Evolutionary conservation across 2,113 vertebrate species (phyloP).

Genomic region (Anhinga anhinga): DNA sequence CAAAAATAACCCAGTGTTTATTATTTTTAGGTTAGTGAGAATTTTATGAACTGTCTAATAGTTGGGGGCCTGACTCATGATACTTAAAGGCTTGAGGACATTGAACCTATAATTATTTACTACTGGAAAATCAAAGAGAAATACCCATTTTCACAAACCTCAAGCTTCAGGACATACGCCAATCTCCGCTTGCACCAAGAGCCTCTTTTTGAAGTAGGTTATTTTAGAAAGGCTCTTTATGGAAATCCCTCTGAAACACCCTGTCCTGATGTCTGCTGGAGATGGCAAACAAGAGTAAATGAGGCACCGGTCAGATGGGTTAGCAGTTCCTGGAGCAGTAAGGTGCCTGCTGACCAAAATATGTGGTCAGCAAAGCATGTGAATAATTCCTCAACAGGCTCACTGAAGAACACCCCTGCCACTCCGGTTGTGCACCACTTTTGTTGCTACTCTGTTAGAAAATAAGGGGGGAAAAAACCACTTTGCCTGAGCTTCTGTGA

Average conservation of each 20-base stretch:
- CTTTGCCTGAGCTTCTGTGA: background rate
- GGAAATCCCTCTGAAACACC: background rate
- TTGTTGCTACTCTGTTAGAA: background rate
- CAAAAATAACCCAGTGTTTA: conserved; percentile 13
- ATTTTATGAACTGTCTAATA: conserved; percentile 13
- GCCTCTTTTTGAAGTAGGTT: conserved; percentile 25
- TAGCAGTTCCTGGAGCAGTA: background rate
- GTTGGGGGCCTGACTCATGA: conserved; percentile 13
- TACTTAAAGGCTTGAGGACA: conserved; percentile 50
- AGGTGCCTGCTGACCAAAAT: background rate
- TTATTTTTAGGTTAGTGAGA: conserved; percentile 29
- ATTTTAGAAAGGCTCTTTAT: conserved; percentile 23
- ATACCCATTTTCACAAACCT: conserved; percentile 43
- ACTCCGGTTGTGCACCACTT: background rate
- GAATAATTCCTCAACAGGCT: background rate
- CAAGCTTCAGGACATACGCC: conserved; percentile 21
- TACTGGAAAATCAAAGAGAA: conserved; percentile 55
- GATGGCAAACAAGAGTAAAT: background rate
- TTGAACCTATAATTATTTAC: conserved; percentile 48
- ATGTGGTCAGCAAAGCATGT: background rate
- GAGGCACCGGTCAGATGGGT: background rate
- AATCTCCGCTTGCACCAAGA: conserved; percentile 12
- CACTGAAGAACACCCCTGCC: background rate
- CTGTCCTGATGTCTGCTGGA: background rate
- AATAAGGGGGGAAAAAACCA: rapidly evolving